Base-by-base conservation (phyloP, 2,113 vertebrate species). In the Antennarius striatus region DNA sequence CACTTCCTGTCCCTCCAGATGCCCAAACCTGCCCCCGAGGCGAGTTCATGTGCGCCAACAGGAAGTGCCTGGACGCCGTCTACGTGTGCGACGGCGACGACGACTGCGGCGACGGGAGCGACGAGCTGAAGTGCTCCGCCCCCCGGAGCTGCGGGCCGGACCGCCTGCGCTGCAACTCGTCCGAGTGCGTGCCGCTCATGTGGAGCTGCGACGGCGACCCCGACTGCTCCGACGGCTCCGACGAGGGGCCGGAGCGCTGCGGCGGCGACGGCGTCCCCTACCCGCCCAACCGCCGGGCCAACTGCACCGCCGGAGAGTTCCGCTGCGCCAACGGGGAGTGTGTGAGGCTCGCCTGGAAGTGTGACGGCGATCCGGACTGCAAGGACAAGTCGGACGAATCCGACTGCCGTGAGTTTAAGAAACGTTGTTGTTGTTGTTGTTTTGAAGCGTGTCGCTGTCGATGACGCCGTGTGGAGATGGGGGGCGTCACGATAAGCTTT, bases 311-410 rank as follows among this genome's bases (percentile, higher is more conserved):
- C 0, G 90, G 88, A 0, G 95, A 98, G 90, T 99, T 98, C 77
- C 94, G 91, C 73, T 99, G 98, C 1, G 77, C 93, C 80, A 97
- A 94, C 0, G 96, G 96, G 6, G 96, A 98, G 61, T 98, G 98
- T 77, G 90, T 99, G 71, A 94, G 93, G 63, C 90, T 94, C 61
- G 92, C 93, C 71, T 99, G 98, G 97, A 97, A 96, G 76, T 99
- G 98, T 0, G 98, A 99, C 0, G 96, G 96, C 0, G 95, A 96
- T 9, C 92, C 94, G 1, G 98, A 99, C 94, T 99, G 98, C 92
- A 98, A 98, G 90, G 98, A 99, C 94, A 95, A 96, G 77, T 97
- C 96, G 0, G 98, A 99, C 3, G 98, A 99, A 89, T 91, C 85
- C 4, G 93, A 95, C 62, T 99, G 98, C 83, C 94, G 98, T 99